Conservation (phyloP, 2,888 invertebrate genomes). For the Papilio demoleus region DNA sequence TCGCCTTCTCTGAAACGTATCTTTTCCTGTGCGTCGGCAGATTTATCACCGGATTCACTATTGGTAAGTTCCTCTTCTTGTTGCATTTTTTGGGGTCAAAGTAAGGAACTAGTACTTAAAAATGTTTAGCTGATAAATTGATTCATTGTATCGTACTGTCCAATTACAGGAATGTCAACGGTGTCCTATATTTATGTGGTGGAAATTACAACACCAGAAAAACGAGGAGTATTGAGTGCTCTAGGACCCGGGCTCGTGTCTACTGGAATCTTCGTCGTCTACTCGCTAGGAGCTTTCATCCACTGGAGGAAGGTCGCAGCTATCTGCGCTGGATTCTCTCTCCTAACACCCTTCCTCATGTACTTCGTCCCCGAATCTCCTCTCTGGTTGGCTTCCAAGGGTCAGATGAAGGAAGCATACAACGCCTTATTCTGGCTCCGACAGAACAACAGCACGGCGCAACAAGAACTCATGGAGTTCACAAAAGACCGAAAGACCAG, state of each 20-base stretch:
- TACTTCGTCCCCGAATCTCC: conserved; percentile 88
- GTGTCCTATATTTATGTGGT: conserved; percentile 87
- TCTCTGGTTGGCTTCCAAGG: conserved; percentile 85
- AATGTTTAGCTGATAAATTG: background rate
- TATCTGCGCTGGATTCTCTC: conserved; percentile 84
- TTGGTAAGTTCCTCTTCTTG: conserved; percentile 72
- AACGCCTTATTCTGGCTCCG: conserved; percentile 86
- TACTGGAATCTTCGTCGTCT: conserved; percentile 88
- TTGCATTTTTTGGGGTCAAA: background rate
- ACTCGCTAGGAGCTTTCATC: conserved; percentile 86
- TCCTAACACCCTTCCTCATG: conserved; percentile 83
- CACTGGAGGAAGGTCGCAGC: conserved; percentile 87
- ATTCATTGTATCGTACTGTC: background rate
- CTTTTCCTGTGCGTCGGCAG: conserved; percentile 86
- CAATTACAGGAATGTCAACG: conserved; percentile 86
- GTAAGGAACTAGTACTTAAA: background rate
- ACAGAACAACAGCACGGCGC: conserved; percentile 84
- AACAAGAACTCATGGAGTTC: conserved; percentile 85
- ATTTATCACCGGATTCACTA: conserved; percentile 88
- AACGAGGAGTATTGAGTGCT: conserved; percentile 87
- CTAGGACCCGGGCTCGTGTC: conserved; percentile 88
- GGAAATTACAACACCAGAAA: conserved; percentile 87
- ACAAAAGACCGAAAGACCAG: conserved; percentile 73
- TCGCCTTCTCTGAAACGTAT: conserved; percentile 85
- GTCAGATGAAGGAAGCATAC: conserved; percentile 84